A percentile compares a stretch with the other conserved stretches of the same genome.
These are phyloP conservation scores for Tupaia chinensis DNA, from an alignment of 2,113 vertebrate genomes.

Conservation along the genomic window DNA sequence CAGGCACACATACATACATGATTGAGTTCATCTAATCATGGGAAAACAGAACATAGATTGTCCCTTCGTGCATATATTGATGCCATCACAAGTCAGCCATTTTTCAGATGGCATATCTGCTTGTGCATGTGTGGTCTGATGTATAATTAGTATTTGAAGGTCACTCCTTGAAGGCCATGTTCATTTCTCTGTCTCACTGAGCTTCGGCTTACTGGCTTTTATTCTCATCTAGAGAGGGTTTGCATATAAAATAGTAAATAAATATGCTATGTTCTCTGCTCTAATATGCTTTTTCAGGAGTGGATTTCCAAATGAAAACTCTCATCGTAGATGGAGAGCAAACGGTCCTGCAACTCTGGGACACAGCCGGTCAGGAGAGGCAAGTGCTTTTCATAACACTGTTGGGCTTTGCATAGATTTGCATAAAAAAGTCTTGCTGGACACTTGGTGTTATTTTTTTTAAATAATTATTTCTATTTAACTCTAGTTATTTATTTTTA, in stretches of 20 bases:
- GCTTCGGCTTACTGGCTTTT: neutral
- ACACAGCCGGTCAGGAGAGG: slow-evolving; percentile 98
- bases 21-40: neutral
- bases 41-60: neutral
- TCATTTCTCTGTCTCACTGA: neutral
- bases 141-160: neutral
- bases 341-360: slow-evolving; percentile 95
- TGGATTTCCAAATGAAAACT: slow-evolving; percentile 98
- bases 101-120: neutral
- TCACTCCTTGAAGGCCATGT: neutral
- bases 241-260: neutral
- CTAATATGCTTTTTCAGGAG: slow-evolving; percentile 87
- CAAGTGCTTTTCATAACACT: slow-evolving; percentile 73
- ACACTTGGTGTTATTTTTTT: neutral
- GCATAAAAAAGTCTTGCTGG: rapidly evolving
- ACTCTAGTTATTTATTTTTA: no score
- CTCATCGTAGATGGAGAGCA: slow-evolving; percentile 96
- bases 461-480: neutral
- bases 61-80: neutral
- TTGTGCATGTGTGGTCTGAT: neutral
- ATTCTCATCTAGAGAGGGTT: neutral
- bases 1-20: neutral
- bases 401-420: neutral
- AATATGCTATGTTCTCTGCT: neutral
- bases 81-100: neutral